phyloP scores from a whole-genome alignment of 2,113 vertebrate species.

The Lethenteron reissneri region DNA sequence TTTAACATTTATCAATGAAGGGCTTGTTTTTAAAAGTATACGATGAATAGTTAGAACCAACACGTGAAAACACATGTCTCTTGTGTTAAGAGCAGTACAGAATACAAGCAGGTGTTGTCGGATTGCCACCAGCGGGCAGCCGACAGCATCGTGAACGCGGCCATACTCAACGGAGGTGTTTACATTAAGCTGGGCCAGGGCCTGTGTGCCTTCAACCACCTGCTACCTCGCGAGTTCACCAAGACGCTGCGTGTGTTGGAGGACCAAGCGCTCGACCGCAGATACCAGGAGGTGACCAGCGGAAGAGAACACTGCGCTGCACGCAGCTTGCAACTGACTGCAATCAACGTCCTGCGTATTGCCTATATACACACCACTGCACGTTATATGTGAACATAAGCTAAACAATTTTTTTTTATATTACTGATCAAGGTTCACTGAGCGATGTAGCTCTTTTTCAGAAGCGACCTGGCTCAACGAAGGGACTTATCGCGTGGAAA shows the following conservation, averaged over 20 bases:
- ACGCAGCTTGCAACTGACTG: too few species aligned
- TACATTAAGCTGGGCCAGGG: constrained; percentile 73
- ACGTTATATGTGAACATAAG: too few species aligned
- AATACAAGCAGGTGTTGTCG: constrained; percentile 27
- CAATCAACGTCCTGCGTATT: too few species aligned
- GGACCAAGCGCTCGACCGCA: constrained; percentile 38
- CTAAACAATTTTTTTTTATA: too few species aligned
- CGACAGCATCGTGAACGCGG: constrained; percentile 35
- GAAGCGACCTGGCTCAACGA: too few species aligned
- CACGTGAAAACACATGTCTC: constrained; percentile 5
- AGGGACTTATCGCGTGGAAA: too few species aligned
- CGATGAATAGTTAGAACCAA: neutral
- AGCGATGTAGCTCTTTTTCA: too few species aligned
- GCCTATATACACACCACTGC: too few species aligned
- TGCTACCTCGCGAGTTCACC: constrained; percentile 53
- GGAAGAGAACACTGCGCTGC: too few species aligned
- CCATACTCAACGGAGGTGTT: constrained; percentile 45
- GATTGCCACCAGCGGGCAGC: constrained; percentile 59
- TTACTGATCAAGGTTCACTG: too few species aligned
- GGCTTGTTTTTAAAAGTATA: neutral
- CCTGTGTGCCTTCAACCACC: constrained; percentile 60
- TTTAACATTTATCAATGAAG: neutral
- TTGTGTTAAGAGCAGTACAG: constrained; percentile 35
- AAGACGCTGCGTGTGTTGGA: constrained; percentile 41
- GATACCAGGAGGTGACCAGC: constrained; percentile 36